Evolutionary conservation across 2,888 invertebrate genomes (phyloP), one percentile per base, ranked within the genome.

Genomic region (Prosapia bicincta): DNA sequence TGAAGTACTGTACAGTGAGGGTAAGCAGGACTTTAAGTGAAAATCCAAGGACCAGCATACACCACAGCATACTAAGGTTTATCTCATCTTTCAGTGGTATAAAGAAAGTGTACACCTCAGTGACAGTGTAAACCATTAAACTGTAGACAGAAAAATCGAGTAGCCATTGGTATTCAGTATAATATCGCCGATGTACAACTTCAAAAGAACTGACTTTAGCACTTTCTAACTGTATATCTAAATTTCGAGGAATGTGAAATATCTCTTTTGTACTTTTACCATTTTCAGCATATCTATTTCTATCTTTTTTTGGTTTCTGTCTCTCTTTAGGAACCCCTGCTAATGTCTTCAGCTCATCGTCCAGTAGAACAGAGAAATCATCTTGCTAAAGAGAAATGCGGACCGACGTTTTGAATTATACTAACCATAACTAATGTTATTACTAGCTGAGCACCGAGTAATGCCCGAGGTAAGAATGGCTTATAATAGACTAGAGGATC

Each of bases 51-150:
- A 95, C 95, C 74, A 98, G 86, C 32, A 93, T 85, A 83, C 97
- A 97, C 98, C 98, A 98, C 76, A 98, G 89, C 89, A 98, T 93
- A 83, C 97, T 97, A 78, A 98, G 87, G 85, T 98, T 98, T 78
- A 97, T 90, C 86, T 98, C 98, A 84, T 93, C 93, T 83, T 90
- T 91, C 72, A 93, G 86, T 6, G 93, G 92, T 84, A 93, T 91
- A 82, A 93, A 88, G 80, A 88, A 88, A 81, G 93, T 93, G 85
- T 96, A 97, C 3, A 92, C 83, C 90, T 99, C 98, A 24, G 97
- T 97, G 81, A 94, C 84, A 76, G 90, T 83, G 84, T 97, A 99
- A 28, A 97, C 95, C 81, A 95, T 85, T 6, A 89, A 86, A 15
- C 96, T 89, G 85, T 96, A 96, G 3, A 97, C 82, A 65, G 96